Percentiles rank a stretch among this genome's conserved stretches.
Conservation (phyloP, 2,113 vertebrate genomes). For the Oceanodroma tethys region DNA sequence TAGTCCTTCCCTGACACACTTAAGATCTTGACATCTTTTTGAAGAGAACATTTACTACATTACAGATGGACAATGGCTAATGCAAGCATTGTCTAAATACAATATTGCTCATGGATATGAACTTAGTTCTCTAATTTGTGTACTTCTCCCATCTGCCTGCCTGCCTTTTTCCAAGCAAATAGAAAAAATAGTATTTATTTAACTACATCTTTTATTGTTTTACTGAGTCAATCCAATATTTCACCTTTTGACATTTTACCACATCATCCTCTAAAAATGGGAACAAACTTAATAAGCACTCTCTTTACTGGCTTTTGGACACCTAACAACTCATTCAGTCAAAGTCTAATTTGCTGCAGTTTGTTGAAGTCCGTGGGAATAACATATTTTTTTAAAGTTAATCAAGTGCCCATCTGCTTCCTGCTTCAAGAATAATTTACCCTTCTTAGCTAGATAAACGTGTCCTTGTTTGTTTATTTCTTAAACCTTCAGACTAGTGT, state of each 20-base stretch:
- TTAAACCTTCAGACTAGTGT: neutral
- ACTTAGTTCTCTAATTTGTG: neutral
- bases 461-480: neutral
- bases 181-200: neutral
- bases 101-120: neutral
- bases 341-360: neutral
- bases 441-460: neutral
- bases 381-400: neutral
- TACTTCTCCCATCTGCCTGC: neutral
- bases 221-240: neutral
- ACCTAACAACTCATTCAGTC: neutral
- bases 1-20: neutral
- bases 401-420: slow-evolving; percentile 22
- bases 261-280: neutral
- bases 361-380: neutral
- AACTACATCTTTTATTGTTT: neutral
- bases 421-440: slow-evolving; percentile 8
- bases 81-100: neutral
- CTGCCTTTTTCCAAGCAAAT: neutral
- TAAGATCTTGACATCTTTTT: neutral
- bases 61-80: neutral
- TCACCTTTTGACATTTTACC: neutral
- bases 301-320: neutral
- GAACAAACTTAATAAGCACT: neutral
- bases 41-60: neutral